Evolutionary conservation across 2,888 invertebrate species (phyloP), one percentile per base, ranked within the genome.

Genomic region (Sphecodes monilicornis): DNA sequence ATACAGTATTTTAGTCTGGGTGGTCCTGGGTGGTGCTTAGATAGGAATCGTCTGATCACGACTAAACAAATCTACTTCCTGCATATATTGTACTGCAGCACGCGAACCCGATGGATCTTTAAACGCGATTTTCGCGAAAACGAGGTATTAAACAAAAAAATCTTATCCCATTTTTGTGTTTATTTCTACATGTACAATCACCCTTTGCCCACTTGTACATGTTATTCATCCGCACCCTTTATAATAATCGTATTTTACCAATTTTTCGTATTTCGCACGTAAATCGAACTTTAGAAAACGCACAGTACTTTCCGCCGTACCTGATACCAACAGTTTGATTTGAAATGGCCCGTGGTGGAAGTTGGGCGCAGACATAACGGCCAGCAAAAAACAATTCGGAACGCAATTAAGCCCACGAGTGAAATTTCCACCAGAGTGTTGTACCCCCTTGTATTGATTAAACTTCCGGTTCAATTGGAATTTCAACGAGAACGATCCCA

Each of bases 391-490:
- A 69, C 69, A 69, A 69, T 69, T 41, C 41, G 26, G 36, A 41
- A 69, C 26, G 69, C 69, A 68, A 68, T 68, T 68, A 68, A 68
- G 39, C 39, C n/a, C 22, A 13, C 68, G 39, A 39, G 68, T 41
- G 36, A 68, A 68, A 68, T 68, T 68, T 41, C 41, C 32, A 36
- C 3, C 36, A n/a, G n/a, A n/a, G n/a, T 16, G 36, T n/a, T 36
- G 68, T n/a, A 3, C 22, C 22, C 22, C 68, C 39, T 22, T 41
- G 68, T 68, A 69, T 69, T 41, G 69, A 69, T 43, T 69, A 41
- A 69, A 69, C 69, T 69, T 69, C 41, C 69, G 69, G 69, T 43
- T 8, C 13, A 36, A 43, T 41, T 39, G 64, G 57, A 69, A 69
- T 69, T 41, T 69, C 69, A 43, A 69, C 69, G 69, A 41, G 41